These are phyloP conservation scores for Muscicapa adusta DNA, from an alignment of 2,113 vertebrate species.

Conservation along the genomic window DNA sequence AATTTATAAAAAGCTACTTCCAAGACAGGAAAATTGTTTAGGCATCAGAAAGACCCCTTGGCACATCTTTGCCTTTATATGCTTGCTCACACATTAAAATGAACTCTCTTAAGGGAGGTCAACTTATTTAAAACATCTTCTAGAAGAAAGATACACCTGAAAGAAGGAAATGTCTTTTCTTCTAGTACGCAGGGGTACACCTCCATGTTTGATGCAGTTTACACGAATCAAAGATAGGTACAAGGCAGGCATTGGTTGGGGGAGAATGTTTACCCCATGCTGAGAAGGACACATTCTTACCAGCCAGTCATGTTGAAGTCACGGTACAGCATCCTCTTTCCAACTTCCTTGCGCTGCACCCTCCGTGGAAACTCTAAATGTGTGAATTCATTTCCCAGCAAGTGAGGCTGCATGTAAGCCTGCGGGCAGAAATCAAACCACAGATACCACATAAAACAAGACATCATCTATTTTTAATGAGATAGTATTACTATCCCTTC, in stretches of 20 bases:
- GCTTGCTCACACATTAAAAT: neutral
- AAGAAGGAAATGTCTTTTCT: neutral
- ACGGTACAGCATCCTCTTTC: constrained; percentile 96
- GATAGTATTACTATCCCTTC: neutral
- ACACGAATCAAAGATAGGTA: neutral
- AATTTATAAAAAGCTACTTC: neutral
- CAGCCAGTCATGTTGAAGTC: constrained; percentile 98
- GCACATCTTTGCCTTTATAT: neutral
- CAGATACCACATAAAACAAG: neutral
- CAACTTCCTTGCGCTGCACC: constrained; percentile 94
- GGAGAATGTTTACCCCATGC: neutral
- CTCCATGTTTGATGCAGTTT: neutral
- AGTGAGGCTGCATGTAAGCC: constrained; percentile 96
- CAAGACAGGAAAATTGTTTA: neutral
- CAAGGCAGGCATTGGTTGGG: neutral
- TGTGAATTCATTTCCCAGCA: constrained; percentile 98
- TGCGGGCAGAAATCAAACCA: constrained; percentile 63
- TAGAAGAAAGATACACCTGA: neutral
- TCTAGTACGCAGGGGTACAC: accelerated
- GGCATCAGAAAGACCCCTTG: neutral
- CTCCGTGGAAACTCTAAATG: constrained; percentile 97
- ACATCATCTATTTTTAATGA: constrained; percentile 17
- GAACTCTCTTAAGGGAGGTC: neutral
- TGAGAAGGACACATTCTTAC: constrained; percentile 69
- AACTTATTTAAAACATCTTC: neutral